These are phyloP conservation scores for Macrobrachium nipponense DNA, from an alignment of 1,140 invertebrate species.

Conservation along the genomic window DNA sequence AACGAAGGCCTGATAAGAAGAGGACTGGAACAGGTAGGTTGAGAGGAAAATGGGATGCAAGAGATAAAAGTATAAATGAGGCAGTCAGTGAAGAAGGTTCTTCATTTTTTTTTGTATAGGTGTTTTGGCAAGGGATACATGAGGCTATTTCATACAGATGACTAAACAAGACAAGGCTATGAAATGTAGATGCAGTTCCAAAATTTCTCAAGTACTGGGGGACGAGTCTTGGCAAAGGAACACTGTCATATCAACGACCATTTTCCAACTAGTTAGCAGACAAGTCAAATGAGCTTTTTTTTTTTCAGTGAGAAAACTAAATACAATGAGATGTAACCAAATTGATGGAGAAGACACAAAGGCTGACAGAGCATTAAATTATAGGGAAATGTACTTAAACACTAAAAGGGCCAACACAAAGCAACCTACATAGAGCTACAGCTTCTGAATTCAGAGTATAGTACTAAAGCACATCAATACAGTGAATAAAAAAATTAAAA, in stretches of 20 bases:
- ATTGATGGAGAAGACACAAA: neutral
- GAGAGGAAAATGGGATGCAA: neutral
- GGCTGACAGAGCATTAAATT: neutral
- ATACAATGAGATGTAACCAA: neutral
- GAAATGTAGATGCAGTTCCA: no score
- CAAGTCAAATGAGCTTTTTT: no score
- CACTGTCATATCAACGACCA: no score
- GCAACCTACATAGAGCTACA: neutral
- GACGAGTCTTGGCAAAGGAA: no score
- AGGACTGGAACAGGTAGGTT: neutral
- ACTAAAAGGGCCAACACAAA: constrained; percentile 10
- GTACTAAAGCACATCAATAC: constrained; percentile 6
- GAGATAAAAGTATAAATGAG: neutral
- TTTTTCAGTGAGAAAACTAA: no score
- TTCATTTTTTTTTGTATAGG: neutral
- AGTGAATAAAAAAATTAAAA: constrained; percentile 7
- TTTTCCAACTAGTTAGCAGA: no score
- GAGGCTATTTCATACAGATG: neutral
- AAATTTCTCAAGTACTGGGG: no score
- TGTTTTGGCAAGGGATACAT: neutral
- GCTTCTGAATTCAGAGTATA: neutral
- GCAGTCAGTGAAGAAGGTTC: constrained; percentile 5
- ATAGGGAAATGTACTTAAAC: neutral
- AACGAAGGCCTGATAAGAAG: neutral
- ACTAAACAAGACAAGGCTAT: neutral